phyloP scores from a whole-genome alignment of 2,113 vertebrate genomes.

The Corythornis madagascariensis region DNA sequence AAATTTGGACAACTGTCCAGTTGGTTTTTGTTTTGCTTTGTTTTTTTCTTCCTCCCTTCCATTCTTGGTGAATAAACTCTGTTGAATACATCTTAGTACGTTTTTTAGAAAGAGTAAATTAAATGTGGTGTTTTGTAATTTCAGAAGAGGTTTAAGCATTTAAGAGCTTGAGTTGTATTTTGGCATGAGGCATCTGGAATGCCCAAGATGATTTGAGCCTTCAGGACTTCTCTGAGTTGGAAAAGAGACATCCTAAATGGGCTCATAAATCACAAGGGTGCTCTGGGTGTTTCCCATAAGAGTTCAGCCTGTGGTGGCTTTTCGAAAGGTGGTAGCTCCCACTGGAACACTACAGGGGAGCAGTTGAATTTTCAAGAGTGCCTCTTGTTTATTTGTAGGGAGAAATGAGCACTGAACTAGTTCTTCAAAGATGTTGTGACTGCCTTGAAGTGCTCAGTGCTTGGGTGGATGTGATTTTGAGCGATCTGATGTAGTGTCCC shows the following conservation, averaged over 20 bases:
- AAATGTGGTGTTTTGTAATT: not conserved
- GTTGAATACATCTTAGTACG: not conserved
- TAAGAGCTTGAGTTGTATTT: not conserved
- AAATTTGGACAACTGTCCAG: not conserved
- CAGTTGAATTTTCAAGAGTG: not conserved
- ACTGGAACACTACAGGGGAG: not conserved
- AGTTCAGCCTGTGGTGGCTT: not conserved
- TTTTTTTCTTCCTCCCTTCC: rapidly evolving
- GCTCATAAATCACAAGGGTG: not conserved
- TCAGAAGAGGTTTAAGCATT: not conserved
- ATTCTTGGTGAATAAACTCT: not conserved
- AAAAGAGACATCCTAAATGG: not conserved
- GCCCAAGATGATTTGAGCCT: not conserved
- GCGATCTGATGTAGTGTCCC: not conserved
- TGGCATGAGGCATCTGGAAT: not conserved
- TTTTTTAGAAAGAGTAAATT: not conserved
- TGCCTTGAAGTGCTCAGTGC: not conserved
- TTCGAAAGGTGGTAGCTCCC: not conserved
- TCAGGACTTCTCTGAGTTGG: not conserved
- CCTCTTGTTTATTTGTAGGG: not conserved
- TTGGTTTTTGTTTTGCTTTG: not conserved
- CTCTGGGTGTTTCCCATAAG: not conserved
- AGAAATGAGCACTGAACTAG: not conserved
- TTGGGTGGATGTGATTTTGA: not conserved
- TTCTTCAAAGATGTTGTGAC: not conserved